Evolutionary conservation across 2,888 invertebrate species (phyloP), one percentile per base, ranked within the genome.

Genomic region (Biston stratarius): DNA sequence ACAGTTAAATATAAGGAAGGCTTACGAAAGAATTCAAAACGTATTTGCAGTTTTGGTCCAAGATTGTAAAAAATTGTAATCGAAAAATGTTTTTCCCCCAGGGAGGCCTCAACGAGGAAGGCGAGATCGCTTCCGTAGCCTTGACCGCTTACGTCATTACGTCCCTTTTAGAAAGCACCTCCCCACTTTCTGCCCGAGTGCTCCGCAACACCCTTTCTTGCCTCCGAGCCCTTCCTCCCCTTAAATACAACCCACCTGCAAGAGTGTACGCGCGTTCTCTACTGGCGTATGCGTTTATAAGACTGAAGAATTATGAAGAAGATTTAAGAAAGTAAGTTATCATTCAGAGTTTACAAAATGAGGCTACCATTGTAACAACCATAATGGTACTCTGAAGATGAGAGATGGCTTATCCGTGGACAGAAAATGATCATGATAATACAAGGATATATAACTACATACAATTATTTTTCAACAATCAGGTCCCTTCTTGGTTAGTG

Each of bases 141-240:
- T 87, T 97, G 52, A 96, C 96, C 0, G 96, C 96, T 0, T 97
- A 96, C 84, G 95, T 96, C 51, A 89, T 96, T 33, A 94, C 96
- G 0, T 95, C 96, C 24, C 90, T 97, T 3, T 80, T 96, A 3
- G 96, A 96, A 77, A 94, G 95, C 10, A 86, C 95, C 10, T 82
- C 92, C 0, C 81, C 95, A 2, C 85, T 95, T 0, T 89, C 95
- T 0, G 77, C 89, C 15, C 75, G 83, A 1, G 88, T 95, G 0
- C 83, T 95, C 49, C 90, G 91, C 2, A 95, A 95, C 82, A 95
- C 96, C 0, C 90, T 96, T 55, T 94, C 95, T 36, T 96, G 96
- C 70, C 88, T 95, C 52, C 90, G 94, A 44, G 95, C 94, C 0
- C 73, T 92, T 5, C 91, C 90, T 0, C 83, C 87, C 1, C 55